Evolutionary conservation across 1,140 invertebrate genomes (phyloP).

Genomic region (Zaprionus tsacasi): DNA sequence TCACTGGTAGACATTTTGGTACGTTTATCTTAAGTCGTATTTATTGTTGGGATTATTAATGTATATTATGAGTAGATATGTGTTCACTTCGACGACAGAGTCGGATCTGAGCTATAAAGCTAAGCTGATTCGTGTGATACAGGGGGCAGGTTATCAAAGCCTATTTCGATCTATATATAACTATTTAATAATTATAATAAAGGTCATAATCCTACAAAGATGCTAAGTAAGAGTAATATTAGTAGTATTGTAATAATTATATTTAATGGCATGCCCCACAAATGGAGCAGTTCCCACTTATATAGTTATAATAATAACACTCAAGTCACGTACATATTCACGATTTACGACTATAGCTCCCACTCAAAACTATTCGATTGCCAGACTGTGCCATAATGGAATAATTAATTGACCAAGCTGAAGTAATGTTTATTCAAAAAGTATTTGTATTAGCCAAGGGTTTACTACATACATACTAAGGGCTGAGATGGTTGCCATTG

Average conservation of each 20-base stretch:
- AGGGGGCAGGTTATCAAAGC: not conserved
- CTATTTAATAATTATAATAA: not conserved
- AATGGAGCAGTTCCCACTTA: not conserved
- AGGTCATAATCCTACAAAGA: not conserved
- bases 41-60: too few species aligned
- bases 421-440: constrained; percentile 8
- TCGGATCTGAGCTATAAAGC: not conserved
- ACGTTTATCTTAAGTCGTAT: too few species aligned
- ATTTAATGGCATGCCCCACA: not conserved
- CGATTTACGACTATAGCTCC: not conserved
- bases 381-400: constrained; percentile 1
- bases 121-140: not conserved
- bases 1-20: too few species aligned
- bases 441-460: constrained; percentile 11
- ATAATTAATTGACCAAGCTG: not conserved
- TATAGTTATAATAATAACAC: not conserved
- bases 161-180: not conserved
- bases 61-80: not conserved
- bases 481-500: constrained; percentile 1
- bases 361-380: constrained; percentile 11
- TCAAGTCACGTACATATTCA: constrained; percentile 1
- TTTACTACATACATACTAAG: not conserved
- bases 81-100: not conserved
- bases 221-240: not conserved
- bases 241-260: not conserved